A percentile compares a stretch with the other conserved stretches of the same genome.
These are phyloP conservation scores for Chydorus sphaericus DNA, from an alignment of 2,888 invertebrate genomes.

Conservation along the genomic window DNA sequence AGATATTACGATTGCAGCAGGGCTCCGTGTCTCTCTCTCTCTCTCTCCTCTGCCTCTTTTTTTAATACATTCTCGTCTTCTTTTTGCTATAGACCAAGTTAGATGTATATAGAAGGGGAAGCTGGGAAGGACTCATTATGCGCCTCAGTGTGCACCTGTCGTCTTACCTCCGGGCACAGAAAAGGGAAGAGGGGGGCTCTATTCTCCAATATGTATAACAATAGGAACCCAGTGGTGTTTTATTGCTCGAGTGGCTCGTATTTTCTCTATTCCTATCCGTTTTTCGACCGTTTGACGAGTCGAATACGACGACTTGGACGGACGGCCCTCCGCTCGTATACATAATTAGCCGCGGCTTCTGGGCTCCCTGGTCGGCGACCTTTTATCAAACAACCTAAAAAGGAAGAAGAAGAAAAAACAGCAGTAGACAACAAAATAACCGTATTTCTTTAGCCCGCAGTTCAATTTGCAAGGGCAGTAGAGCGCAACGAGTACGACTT, in stretches of 20 bases:
- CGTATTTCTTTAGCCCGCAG: not conserved
- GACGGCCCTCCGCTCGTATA: too few relatives aligned
- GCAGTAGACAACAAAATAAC: not conserved
- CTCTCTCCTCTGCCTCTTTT: not conserved
- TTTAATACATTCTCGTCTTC: not conserved
- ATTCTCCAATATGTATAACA: not conserved
- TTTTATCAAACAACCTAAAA: too few relatives aligned
- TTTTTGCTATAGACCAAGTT: not conserved
- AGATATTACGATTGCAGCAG: not conserved
- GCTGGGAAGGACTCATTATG: not conserved
- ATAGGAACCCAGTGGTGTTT: conserved; percentile 7
- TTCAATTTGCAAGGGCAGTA: conserved; percentile 1
- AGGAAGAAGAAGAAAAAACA: not conserved
- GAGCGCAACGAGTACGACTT: conserved; percentile 1
- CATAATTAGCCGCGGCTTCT: not conserved
- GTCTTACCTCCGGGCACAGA: conserved; percentile 3
- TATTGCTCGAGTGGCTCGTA: conserved; percentile 3
- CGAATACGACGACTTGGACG: too few relatives aligned
- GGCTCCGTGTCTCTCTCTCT: not conserved
- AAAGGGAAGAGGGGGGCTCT: too few relatives aligned
- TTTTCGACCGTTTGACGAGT: conserved; percentile 1
- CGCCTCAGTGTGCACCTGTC: conserved; percentile 8
- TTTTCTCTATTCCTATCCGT: not conserved
- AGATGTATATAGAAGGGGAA: not conserved
- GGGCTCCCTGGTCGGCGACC: not conserved